Evolutionary conservation across 92 coral and sea anemone species (phyloP).

Genomic region (Diadumene lineata): DNA sequence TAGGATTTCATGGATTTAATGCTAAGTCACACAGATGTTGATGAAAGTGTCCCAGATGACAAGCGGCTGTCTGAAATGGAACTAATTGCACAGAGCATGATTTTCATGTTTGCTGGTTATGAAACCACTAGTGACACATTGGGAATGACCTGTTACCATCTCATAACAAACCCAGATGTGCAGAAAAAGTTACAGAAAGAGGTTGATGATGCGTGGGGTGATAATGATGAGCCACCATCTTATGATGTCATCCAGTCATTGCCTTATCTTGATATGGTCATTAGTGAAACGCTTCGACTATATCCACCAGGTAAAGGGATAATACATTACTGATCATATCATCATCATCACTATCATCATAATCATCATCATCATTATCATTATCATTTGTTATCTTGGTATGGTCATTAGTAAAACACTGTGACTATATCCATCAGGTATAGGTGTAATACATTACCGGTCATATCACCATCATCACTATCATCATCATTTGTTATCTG

Average conservation of each 20-base stretch:
- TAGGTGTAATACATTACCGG: background rate
- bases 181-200: slow-evolving; percentile 74
- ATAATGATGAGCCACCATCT: slow-evolving; percentile 54
- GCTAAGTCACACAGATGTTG: slow-evolving; percentile 42
- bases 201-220: slow-evolving; percentile 69
- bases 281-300: slow-evolving; percentile 66
- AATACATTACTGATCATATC: background rate
- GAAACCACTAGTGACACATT: slow-evolving; percentile 76
- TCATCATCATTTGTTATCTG: background rate
- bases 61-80: slow-evolving; percentile 58
- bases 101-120: slow-evolving; percentile 74
- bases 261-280: slow-evolving; percentile 71
- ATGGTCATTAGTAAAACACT: background rate
- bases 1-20: slow-evolving; percentile 74
- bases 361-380: background rate
- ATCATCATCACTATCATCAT: background rate
- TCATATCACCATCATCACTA: background rate
- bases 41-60: slow-evolving; percentile 17
- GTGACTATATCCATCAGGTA: background rate
- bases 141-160: slow-evolving; percentile 50
- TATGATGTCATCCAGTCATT: slow-evolving; percentile 55
- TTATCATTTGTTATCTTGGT: background rate
- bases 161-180: slow-evolving; percentile 65
- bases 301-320: slow-evolving; percentile 64
- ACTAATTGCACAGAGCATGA: slow-evolving; percentile 58